phyloP scores from a whole-genome alignment of 2,113 vertebrate species.

The Eubucco bourcierii region DNA sequence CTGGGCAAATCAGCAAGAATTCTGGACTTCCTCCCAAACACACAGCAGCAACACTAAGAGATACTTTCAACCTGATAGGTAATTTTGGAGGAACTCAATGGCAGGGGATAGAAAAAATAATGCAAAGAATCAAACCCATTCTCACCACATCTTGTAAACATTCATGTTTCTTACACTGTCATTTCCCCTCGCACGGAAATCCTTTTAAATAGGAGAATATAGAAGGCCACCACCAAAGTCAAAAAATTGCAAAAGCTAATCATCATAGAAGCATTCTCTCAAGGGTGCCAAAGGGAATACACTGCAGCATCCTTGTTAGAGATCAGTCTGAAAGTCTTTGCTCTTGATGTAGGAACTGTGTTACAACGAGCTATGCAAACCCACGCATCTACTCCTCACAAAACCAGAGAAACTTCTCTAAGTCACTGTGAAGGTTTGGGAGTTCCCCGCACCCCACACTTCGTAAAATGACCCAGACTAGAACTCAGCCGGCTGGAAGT shows the following conservation, averaged over 20 bases:
- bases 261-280: background rate
- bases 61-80: background rate
- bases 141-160: background rate
- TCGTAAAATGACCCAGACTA: no score
- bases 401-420: background rate
- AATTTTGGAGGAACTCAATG: background rate
- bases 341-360: background rate
- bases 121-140: background rate
- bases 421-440: no score
- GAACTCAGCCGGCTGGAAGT: no score
- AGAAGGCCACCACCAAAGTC: background rate
- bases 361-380: background rate
- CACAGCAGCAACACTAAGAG: background rate
- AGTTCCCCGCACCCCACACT: no score
- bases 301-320: background rate
- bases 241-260: background rate
- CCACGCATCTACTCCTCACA: background rate
- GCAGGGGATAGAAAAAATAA: accelerated
- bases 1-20: background rate
- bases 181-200: background rate
- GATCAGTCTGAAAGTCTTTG: background rate
- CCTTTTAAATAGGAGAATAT: background rate
- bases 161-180: background rate
- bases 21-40: background rate
- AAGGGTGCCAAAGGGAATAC: background rate